phyloP scores from a whole-genome alignment of 2,113 vertebrate genomes.

The Cyprinodon brontotheroides region DNA sequence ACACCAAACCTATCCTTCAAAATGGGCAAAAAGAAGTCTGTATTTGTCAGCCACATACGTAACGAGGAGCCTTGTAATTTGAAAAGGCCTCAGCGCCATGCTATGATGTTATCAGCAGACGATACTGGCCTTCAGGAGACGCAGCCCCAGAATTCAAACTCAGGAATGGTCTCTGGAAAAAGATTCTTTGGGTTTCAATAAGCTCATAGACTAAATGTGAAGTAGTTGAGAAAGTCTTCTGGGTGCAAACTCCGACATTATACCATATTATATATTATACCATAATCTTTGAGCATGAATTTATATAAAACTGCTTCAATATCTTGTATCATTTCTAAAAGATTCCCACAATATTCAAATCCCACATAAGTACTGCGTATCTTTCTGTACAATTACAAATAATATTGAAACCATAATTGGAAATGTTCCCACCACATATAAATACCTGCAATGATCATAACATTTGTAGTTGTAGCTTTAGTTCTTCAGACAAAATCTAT shows the following conservation, averaged over 20 bases:
- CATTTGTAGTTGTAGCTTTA: conserved; percentile 53
- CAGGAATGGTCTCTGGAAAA: no score
- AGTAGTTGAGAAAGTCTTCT: conserved; percentile 27
- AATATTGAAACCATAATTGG: neutral
- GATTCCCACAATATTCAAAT: neutral
- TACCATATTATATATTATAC: conserved; percentile 10
- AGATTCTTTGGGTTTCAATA: no score
- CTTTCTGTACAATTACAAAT: neutral
- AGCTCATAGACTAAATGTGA: conserved; percentile 19
- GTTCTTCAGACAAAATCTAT: conserved; percentile 53
- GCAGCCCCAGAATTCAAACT: no score
- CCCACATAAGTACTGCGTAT: no score
- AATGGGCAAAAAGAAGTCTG: no score
- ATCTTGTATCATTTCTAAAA: no score
- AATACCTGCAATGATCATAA: conserved; percentile 12
- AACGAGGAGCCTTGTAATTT: no score
- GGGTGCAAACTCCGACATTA: neutral
- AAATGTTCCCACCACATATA: neutral
- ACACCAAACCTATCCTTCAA: no score
- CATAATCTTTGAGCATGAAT: conserved; percentile 4
- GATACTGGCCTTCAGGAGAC: no score
- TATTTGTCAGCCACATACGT: no score
- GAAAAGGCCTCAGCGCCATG: no score
- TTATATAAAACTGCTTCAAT: neutral
- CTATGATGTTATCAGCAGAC: no score